These are phyloP conservation scores for Drosophila pseudoobscura DNA, from an alignment of 1,140 invertebrate species.

Conservation along the genomic window DNA sequence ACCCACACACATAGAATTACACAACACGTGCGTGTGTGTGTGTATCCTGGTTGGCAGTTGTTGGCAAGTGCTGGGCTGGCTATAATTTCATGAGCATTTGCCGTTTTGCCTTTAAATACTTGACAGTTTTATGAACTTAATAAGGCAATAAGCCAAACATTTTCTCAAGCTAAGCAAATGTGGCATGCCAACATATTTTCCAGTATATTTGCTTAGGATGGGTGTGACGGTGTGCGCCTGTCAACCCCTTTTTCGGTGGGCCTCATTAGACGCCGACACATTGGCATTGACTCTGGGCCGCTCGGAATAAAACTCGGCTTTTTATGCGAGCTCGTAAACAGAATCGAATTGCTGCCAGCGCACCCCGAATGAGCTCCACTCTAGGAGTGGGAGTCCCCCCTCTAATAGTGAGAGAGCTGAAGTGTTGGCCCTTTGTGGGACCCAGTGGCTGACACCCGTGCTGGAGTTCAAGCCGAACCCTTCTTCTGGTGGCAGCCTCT, in stretches of 20 bases:
- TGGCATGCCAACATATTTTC: slow-evolving; percentile 20
- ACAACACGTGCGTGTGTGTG: slow-evolving; percentile 19
- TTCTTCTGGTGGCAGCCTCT: slow-evolving; percentile 1
- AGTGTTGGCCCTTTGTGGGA: slow-evolving; percentile 63
- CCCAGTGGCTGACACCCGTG: slow-evolving; percentile 23
- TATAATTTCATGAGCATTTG: slow-evolving; percentile 60
- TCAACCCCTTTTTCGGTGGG: slow-evolving; percentile 47
- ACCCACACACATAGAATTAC: too few species aligned
- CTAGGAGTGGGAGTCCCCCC: slow-evolving; percentile 27
- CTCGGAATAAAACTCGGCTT: slow-evolving; percentile 77
- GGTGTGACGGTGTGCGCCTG: slow-evolving; percentile 9
- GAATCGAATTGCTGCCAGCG: slow-evolving; percentile 59
- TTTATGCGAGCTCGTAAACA: slow-evolving; percentile 78
- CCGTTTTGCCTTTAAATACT: slow-evolving; percentile 61
- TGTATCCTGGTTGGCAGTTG: too few species aligned
- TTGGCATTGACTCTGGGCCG: slow-evolving; percentile 46
- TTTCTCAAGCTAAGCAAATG: slow-evolving; percentile 47
- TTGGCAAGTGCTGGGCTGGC: slow-evolving; percentile 10
- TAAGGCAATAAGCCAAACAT: slow-evolving; percentile 70
- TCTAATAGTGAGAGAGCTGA: slow-evolving; percentile 80
- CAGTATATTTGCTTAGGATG: slow-evolving; percentile 33
- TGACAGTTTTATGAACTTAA: slow-evolving; percentile 70
- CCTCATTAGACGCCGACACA: slow-evolving; percentile 68
- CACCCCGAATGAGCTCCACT: slow-evolving; percentile 3
- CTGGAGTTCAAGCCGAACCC: slow-evolving; percentile 13